These are phyloP conservation scores for Mastomys natalensis DNA, from an alignment of 2,113 vertebrate species.

Conservation along the genomic window DNA sequence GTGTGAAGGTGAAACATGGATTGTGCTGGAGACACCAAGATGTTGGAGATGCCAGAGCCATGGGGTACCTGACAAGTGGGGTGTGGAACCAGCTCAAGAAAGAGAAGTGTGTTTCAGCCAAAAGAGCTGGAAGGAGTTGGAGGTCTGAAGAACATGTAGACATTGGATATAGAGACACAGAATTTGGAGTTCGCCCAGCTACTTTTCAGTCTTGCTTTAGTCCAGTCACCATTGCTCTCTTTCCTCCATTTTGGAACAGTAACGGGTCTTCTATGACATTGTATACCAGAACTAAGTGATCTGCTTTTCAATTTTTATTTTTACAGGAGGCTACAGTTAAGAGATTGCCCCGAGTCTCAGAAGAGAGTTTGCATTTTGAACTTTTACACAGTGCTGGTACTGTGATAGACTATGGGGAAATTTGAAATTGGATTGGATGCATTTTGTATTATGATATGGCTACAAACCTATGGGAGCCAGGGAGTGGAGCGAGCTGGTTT, in stretches of 20 bases:
- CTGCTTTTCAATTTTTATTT: background rate
- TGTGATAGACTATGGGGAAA: background rate
- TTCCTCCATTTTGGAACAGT: background rate
- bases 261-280: background rate
- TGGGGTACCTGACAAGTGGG: background rate
- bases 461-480: background rate
- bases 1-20: background rate
- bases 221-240: background rate
- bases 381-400: background rate
- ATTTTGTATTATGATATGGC: background rate
- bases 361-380: background rate
- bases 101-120: background rate
- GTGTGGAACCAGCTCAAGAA: background rate
- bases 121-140: background rate
- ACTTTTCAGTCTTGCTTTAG: background rate
- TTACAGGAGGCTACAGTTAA: background rate
- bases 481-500: background rate
- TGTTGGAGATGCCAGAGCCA: background rate
- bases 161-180: background rate
- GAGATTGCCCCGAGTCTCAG: background rate
- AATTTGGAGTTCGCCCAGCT: background rate
- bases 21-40: background rate
- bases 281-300: background rate
- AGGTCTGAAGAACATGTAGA: background rate
- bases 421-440: background rate